These are phyloP conservation scores for Pardalotus punctatus DNA, from an alignment of 2,113 vertebrate genomes.

Conservation along the genomic window DNA sequence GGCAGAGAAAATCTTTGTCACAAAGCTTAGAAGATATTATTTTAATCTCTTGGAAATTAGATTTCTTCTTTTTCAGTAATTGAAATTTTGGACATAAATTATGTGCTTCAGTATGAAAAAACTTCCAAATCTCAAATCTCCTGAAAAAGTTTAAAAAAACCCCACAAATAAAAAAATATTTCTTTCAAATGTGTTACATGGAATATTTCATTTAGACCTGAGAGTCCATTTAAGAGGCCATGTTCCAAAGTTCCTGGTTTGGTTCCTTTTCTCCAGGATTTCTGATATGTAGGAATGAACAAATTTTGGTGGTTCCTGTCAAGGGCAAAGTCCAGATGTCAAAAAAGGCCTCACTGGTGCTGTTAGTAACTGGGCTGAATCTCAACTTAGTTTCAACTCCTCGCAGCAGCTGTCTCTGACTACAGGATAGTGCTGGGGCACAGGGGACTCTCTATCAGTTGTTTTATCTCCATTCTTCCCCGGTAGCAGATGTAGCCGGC, in stretches of 20 bases:
- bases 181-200: not conserved
- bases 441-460: not conserved
- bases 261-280: not conserved
- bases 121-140: not conserved
- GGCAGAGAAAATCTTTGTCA: not conserved
- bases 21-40: not conserved
- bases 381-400: not conserved
- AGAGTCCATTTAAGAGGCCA: not conserved
- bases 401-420: not conserved
- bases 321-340: not conserved
- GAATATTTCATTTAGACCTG: not conserved
- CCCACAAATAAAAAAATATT: rapidly evolving
- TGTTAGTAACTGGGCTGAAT: not conserved
- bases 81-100: not conserved
- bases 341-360: not conserved
- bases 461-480: not conserved
- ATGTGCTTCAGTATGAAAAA: not conserved
- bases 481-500: not conserved
- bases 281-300: not conserved
- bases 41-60: not conserved
- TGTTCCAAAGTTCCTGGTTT: not conserved
- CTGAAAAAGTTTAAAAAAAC: not conserved
- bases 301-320: not conserved
- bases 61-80: not conserved
- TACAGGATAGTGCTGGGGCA: not conserved